Conservation (phyloP, 2,113 vertebrate genomes). For the Tamias sibiricus region DNA sequence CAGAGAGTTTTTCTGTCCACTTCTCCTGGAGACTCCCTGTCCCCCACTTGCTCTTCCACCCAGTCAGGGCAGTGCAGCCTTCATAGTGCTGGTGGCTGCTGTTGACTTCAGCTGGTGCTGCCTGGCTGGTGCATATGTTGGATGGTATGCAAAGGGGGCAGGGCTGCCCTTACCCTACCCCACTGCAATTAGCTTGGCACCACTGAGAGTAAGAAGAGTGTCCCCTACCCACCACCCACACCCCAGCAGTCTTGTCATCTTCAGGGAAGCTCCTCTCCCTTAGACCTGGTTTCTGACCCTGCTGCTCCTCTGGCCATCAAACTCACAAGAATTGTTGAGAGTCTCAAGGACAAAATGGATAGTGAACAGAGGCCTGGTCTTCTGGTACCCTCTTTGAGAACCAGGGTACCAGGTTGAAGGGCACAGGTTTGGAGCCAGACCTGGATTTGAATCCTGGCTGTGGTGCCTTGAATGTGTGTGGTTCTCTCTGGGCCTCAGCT, state of each 20-base stretch:
- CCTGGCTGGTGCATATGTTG: accelerated
- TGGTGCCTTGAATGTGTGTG: not conserved
- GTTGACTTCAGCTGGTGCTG: not conserved
- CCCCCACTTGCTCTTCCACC: not conserved
- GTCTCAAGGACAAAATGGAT: not conserved
- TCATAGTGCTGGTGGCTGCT: accelerated
- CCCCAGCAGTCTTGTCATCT: not conserved
- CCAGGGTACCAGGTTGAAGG: not conserved
- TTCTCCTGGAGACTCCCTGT: too few species aligned
- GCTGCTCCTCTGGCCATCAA: not conserved
- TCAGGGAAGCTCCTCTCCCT: not conserved
- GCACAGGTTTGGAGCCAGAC: not conserved
- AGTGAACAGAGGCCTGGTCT: not conserved
- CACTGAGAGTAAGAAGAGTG: not conserved
- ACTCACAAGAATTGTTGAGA: not conserved
- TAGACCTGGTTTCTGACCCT: not conserved
- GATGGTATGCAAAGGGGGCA: too few species aligned
- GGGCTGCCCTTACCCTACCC: not conserved
- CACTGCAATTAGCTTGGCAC: not conserved
- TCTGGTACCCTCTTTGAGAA: not conserved
- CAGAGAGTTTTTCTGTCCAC: not conserved
- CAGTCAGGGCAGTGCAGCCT: not conserved
- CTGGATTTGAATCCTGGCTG: not conserved
- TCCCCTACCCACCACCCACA: not conserved
- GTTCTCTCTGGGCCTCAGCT: not conserved